Evolutionary conservation across 2,797 vertebrate genomes (phyloP).

Genomic region (Prunella strophiata): DNA sequence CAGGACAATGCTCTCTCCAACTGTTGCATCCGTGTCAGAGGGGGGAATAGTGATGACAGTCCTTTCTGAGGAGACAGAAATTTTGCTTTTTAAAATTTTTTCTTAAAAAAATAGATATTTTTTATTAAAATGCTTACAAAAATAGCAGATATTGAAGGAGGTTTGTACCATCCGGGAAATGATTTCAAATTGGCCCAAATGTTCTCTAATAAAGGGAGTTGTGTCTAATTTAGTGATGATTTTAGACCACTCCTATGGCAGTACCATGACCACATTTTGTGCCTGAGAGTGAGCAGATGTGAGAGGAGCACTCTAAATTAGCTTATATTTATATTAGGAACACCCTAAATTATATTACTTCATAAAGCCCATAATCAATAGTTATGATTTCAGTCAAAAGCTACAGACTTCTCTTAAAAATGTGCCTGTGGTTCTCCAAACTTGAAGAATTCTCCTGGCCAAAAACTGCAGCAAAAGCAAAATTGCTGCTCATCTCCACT

Average conservation of each 20-base stretch:
- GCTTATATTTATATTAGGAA: neutral
- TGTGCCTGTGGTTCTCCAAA: fast-evolving
- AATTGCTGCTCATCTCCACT: neutral
- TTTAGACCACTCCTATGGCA: neutral
- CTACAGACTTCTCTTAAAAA: neutral
- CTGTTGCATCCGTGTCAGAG: conserved; percentile 82
- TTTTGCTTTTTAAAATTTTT: too few species aligned
- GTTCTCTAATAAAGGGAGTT: neutral
- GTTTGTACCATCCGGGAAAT: neutral
- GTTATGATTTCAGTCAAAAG: neutral
- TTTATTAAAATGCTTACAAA: neutral
- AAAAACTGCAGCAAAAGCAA: neutral
- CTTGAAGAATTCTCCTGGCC: neutral
- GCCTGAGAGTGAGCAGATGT: neutral
- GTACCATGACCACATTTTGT: fast-evolving
- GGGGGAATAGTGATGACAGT: conserved; percentile 83
- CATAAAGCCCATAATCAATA: neutral
- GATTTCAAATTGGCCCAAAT: neutral
- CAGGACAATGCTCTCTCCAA: conserved; percentile 89
- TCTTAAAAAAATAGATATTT: neutral
- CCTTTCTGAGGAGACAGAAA: conserved; percentile 76
- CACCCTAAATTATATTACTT: neutral
- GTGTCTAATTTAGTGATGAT: neutral
- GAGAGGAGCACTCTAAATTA: neutral
- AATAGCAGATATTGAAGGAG: neutral